Conservation (phyloP, 2,888 invertebrate species). For the Thereva nobilitata region DNA sequence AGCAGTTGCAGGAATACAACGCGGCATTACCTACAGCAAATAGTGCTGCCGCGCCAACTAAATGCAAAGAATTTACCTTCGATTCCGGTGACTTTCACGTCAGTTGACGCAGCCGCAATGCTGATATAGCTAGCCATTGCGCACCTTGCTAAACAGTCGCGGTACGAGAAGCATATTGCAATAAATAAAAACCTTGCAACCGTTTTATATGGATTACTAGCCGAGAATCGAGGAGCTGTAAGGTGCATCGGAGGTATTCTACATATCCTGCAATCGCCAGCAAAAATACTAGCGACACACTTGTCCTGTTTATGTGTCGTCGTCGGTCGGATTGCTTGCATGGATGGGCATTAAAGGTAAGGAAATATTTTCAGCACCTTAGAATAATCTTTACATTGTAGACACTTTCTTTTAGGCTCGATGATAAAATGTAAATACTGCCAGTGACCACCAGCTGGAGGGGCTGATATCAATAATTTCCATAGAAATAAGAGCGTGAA, state of each 20-base stretch:
- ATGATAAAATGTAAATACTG: too few species aligned
- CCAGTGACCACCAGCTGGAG: too few species aligned
- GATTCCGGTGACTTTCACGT: slow-evolving; percentile 30
- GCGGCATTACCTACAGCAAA: slow-evolving; percentile 23
- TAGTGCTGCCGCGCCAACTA: slow-evolving; percentile 18
- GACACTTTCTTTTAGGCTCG: too few species aligned
- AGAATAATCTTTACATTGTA: too few species aligned
- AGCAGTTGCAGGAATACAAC: slow-evolving; percentile 5
- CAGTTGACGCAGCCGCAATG: slow-evolving; percentile 22
- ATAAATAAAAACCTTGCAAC: too few species aligned
- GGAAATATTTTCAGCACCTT: too few species aligned
- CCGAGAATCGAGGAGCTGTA: slow-evolving; percentile 6
- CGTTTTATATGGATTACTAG: not conserved
- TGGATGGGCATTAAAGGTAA: too few species aligned
- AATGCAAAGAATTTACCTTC: slow-evolving; percentile 29
- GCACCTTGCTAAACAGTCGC: too few species aligned
- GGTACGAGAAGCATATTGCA: too few species aligned
- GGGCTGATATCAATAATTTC: too few species aligned
- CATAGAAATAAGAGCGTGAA: not conserved
- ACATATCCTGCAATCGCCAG: slow-evolving; percentile 38
- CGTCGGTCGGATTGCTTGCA: too few species aligned
- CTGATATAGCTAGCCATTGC: not conserved
- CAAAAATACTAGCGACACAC: slow-evolving; percentile 37
- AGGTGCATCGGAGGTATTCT: slow-evolving; percentile 33
- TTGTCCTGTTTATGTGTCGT: slow-evolving; percentile 39